Conservation (phyloP, 2,113 vertebrate species). For the Grammomys surdaster region DNA sequence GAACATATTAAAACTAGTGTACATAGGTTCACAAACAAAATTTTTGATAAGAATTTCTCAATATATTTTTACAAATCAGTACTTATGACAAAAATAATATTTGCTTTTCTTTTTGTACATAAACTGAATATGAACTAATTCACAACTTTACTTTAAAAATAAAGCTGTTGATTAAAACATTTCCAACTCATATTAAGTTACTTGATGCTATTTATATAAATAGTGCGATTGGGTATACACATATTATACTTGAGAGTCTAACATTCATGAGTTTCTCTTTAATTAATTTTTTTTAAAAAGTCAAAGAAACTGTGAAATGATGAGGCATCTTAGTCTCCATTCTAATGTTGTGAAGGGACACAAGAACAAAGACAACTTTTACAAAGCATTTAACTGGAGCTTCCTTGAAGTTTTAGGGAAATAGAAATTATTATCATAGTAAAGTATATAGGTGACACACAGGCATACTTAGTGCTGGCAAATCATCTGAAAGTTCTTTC, state of each 20-base stretch:
- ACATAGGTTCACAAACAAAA: neutral
- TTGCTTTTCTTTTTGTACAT: neutral
- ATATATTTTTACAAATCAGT: neutral
- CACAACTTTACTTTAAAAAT: neutral
- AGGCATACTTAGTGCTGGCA: too few relatives aligned
- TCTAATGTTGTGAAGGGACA: neutral
- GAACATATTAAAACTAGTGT: neutral
- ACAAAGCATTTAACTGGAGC: neutral
- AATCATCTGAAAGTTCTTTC: neutral
- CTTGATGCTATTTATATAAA: neutral
- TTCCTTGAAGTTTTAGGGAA: neutral
- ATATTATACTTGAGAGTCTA: neutral
- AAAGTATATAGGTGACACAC: neutral
- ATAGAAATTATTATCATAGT: fast-evolving
- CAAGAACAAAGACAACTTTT: neutral
- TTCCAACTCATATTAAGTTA: neutral
- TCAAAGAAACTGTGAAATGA: neutral
- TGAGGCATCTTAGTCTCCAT: neutral
- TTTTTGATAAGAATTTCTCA: neutral
- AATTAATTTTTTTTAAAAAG: neutral
- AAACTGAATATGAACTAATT: neutral
- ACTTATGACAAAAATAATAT: neutral
- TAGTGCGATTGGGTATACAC: neutral
- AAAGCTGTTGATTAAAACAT: neutral
- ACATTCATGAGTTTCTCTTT: neutral